A percentile compares a stretch with the other conserved stretches of the same genome.
Evolutionary conservation across 2,113 vertebrate genomes (phyloP).

Genomic region (Melospiza georgiana): DNA sequence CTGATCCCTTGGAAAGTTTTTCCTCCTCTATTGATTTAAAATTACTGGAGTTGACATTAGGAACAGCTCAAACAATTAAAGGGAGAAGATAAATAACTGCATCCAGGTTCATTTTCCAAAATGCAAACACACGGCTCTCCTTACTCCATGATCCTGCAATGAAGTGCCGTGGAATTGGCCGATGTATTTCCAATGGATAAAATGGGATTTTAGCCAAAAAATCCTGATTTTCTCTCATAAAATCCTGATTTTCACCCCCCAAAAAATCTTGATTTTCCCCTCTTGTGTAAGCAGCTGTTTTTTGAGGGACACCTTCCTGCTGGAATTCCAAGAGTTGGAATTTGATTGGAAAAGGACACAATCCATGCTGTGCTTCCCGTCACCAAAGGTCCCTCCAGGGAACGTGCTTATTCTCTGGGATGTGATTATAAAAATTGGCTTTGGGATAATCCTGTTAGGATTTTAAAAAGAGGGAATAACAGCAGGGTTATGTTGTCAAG

Average conservation of each 20-base stretch:
- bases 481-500: background rate
- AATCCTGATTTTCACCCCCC: background rate
- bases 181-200: slow-evolving; percentile 67
- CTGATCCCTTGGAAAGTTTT: slow-evolving; percentile 86
- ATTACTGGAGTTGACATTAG: slow-evolving; percentile 97
- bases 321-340: background rate
- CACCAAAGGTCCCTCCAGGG: background rate
- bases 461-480: background rate
- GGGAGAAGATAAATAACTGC: slow-evolving; percentile 97
- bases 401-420: accelerated
- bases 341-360: background rate
- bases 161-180: slow-evolving; percentile 74
- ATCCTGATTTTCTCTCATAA: slow-evolving; percentile 41
- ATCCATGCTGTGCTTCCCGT: background rate
- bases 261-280: slow-evolving; percentile 62
- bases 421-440: slow-evolving; percentile 22
- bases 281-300: background rate
- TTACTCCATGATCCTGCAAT: slow-evolving; percentile 77
- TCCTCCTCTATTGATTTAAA: slow-evolving; percentile 96
- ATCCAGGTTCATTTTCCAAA: slow-evolving; percentile 97
- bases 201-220: slow-evolving; percentile 60
- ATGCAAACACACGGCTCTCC: slow-evolving; percentile 86
- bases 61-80: slow-evolving; percentile 97
- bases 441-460: slow-evolving; percentile 30
- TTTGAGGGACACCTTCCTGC: background rate